Evolutionary conservation across 2,113 vertebrate genomes (phyloP).

Genomic region (Semicossyphus pulcher): DNA sequence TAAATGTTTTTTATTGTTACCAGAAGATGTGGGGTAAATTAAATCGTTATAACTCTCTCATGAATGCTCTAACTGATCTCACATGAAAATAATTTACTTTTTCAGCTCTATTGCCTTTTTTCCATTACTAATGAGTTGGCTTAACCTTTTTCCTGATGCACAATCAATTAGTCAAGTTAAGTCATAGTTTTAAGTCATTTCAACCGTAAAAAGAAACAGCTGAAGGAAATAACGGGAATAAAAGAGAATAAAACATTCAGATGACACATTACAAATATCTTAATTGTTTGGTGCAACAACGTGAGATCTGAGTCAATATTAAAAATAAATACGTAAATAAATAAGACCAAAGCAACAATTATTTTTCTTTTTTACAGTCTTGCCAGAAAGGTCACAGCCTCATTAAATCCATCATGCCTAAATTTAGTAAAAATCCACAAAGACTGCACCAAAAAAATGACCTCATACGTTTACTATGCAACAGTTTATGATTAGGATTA

Average conservation of each 20-base stretch:
- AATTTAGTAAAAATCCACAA: too few species aligned
- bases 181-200: neutral
- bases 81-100: conserved; percentile 44
- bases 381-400: too few species aligned
- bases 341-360: too few species aligned
- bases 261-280: too few species aligned
- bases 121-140: conserved; percentile 9
- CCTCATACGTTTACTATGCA: too few species aligned
- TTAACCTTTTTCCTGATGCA: neutral
- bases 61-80: conserved; percentile 26
- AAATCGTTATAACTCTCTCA: conserved; percentile 27
- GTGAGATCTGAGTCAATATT: too few species aligned
- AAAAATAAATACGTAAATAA: too few species aligned
- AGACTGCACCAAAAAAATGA: too few species aligned
- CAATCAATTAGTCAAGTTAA: conserved; percentile 13
- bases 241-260: too few species aligned
- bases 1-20: conserved; percentile 33
- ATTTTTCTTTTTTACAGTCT: too few species aligned
- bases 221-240: neutral
- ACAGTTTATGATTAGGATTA: too few species aligned
- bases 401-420: too few species aligned
- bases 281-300: neutral
- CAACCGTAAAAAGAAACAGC: neutral
- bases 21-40: conserved; percentile 27
- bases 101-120: neutral